Evolutionary conservation across 2,113 vertebrate species (phyloP).

Genomic region (Thamnophis sirtalis): DNA sequence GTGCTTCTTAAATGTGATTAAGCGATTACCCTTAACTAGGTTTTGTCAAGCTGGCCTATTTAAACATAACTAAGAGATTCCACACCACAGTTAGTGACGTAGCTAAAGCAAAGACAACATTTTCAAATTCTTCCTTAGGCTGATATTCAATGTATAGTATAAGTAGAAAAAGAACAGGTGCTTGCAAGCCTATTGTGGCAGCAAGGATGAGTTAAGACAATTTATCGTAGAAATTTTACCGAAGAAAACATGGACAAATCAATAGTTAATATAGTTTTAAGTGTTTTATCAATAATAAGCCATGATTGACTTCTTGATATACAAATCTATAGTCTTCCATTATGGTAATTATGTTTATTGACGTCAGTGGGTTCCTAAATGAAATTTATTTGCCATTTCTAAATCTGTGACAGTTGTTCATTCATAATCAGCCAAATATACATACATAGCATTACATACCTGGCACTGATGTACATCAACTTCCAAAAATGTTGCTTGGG

Average conservation of each 20-base stretch:
- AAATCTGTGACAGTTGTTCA: neutral
- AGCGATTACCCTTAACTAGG: neutral
- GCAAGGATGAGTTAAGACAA: neutral
- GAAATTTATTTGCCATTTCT: neutral
- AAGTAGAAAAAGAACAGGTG: neutral
- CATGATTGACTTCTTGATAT: neutral
- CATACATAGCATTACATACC: constrained; percentile 62
- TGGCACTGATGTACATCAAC: constrained; percentile 93
- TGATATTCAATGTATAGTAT: neutral
- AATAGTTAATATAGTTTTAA: neutral
- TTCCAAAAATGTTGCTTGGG: constrained; percentile 90
- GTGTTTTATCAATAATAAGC: neutral
- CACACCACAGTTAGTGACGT: neutral
- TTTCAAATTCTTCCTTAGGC: neutral
- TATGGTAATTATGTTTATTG: neutral
- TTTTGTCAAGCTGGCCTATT: neutral
- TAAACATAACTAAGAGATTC: neutral
- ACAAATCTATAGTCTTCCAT: neutral
- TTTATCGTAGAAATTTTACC: neutral
- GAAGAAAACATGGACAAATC: neutral
- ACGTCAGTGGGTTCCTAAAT: neutral
- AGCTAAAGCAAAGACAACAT: neutral
- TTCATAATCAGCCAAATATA: neutral
- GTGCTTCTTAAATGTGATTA: neutral
- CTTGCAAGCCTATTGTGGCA: neutral